Evolutionary conservation across 1,140 invertebrate species (phyloP), one percentile per base, ranked within the genome.

Genomic region (Lineus longissimus): DNA sequence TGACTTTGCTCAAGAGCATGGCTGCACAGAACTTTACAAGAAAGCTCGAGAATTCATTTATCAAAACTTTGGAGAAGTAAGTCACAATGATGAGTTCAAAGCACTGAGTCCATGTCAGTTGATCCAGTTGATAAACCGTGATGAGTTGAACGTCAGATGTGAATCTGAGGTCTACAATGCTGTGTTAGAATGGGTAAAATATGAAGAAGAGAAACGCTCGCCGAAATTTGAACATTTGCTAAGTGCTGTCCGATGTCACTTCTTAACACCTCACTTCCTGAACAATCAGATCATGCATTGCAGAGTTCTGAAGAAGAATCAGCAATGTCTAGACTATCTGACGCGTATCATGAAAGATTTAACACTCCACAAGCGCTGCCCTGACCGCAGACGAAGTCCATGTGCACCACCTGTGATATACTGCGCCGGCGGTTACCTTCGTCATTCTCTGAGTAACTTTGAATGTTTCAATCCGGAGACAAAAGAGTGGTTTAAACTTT

Each of bases 251-350:
- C 86, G 94, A 1, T 94, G 93, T 75, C 92, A 95, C 74, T 94
- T 91, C 81, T 84, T 96, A 15, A 91, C 92, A n/a, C 93, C 94
- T 0, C 89, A 87, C 68, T 96, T 95, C 79, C 84, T 97, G 9
- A 89, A 91, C 68, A 91, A 94, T 63, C 93, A 95, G 82, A 91
- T 96, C 87, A 91, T 88, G 69, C 91, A 91, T 71, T 95, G 93
- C 80, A 89, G 91, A 47, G 86, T 95, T 1, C 79, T 96, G n/a
- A 68, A 74, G 55, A 93, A 92, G 29, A 78, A 90, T 19, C 92
- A 92, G 0, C 90, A 92, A 2, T 96, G 93, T 75, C 86, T 89
- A 47, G 91, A 94, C 78, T 94, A 95, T 79, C 84, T 96, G 59
- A 90, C 90, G 23, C 88, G 90, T 74, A 94, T 95, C 79, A 93